phyloP scores from a whole-genome alignment of 2,113 vertebrate species.

The Porphyrio hochstetteri region DNA sequence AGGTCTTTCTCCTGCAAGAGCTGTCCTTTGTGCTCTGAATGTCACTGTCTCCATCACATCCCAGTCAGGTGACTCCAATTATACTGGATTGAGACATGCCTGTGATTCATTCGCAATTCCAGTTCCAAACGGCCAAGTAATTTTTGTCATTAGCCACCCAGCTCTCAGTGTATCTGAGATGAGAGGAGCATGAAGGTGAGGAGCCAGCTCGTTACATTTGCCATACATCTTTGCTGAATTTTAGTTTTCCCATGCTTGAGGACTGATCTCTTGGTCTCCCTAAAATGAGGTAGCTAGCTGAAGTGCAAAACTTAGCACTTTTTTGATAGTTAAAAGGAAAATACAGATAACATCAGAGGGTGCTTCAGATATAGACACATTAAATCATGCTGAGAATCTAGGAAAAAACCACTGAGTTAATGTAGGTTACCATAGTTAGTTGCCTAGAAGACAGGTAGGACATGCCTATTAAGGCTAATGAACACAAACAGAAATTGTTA shows the following conservation, averaged over 20 bases:
- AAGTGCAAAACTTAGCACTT: not conserved
- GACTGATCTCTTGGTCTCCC: not conserved
- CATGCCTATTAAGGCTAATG: not conserved
- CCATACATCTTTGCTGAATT: not conserved
- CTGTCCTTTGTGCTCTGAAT: not conserved
- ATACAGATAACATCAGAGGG: not conserved
- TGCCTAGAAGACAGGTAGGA: not conserved
- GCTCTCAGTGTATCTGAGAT: not conserved
- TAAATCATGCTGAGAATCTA: not conserved
- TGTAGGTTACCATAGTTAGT: not conserved
- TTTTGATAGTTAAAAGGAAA: not conserved
- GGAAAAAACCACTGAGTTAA: not conserved
- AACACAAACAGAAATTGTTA: not conserved
- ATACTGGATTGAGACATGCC: not conserved
- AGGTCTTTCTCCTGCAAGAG: not conserved
- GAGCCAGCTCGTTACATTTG: not conserved
- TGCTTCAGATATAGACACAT: not conserved
- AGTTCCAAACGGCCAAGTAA: not conserved
- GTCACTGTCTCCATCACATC: not conserved
- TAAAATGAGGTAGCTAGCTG: not conserved
- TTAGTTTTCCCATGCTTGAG: not conserved
- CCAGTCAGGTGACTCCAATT: not conserved
- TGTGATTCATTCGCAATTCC: not conserved
- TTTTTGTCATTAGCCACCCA: not conserved
- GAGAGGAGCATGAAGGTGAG: not conserved